Evolutionary conservation across 2,888 invertebrate species (phyloP), one percentile per base, ranked within the genome.

Genomic region (Deilephila elpenor): DNA sequence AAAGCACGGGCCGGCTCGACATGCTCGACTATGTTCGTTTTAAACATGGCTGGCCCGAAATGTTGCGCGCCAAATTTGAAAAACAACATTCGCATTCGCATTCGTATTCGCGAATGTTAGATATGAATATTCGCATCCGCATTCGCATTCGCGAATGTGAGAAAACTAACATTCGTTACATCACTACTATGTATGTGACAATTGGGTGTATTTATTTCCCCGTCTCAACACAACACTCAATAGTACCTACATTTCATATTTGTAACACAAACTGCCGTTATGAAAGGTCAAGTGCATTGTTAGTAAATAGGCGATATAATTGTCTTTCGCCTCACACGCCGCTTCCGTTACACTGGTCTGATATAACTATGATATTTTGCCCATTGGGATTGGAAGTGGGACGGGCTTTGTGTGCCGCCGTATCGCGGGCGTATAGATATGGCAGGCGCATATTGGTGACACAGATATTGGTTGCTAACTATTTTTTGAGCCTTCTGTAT

Each of bases 361-460:
- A 90, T 91, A 90, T 91, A 91, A 91, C 89, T 90, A 92, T 92
- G 93, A 93, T 93, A 93, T 88, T 93, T 93, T 93, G 88, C 91
- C 93, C 93, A 92, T 89, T 78, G 92, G 92, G 91, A 90, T 87
- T 56, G 56, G 25, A 88, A 83, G 85, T 90, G 79, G 89, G 84
- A 72, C 87, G 80, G 75, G 74, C 78, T 80, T 82, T 82, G 83
- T 87, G 84, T 83, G 83, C 70, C 83, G 78, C 76, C 67, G 75
- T 83, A 84, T 86, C 82, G 79, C 82, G 86, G 86, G 78, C 85
- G 72, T 78, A 77, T 87, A 88, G 83, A 88, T 89, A 78, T 75
- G 75, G 73, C 74, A 71, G 74, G 74, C 34, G 20, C 75, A 75
- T 79, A 74, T 81, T 76, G 77, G 78, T 86, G 85, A 86, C 87